Evolutionary conservation across 1,140 invertebrate genomes (phyloP), one percentile per base, ranked within the genome.

Genomic region (Brachionus plicatilis): DNA sequence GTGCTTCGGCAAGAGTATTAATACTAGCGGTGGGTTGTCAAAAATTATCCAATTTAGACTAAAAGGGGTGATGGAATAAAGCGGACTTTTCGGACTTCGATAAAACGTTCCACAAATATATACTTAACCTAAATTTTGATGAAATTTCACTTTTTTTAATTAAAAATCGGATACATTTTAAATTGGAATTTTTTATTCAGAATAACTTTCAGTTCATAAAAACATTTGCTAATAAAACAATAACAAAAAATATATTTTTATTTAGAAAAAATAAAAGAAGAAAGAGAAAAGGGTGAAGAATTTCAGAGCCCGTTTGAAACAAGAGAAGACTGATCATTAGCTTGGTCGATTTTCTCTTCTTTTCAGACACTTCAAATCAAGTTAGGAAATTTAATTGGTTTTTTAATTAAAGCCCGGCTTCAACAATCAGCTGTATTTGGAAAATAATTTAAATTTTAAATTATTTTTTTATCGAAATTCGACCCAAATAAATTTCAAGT

Each of bases 151-250:
- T 33, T 68, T 68, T 68, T 68, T 33, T 68, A 68, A 68, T 68
- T 68, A 60, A 41, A 68, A 68, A 68, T 68, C 33, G 29, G 66
- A 68, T 68, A 68, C 66, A 68, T 68, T 68, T 68, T 68, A 68
- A 68, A 60, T 60, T 68, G 66, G 66, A 68, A 65, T 65, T 37
- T 68, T 68, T 68, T 68, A 33, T 68, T 33, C 66, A 68, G 33
- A 68, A 14, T n/a, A 2, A 68, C n/a, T 68, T 68, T 68, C 27
- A 68, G 66, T 68, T 68, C 66, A 68, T 41, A 29, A 68, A 68
- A 68, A 68, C 66, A 68, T 68, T 68, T 68, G 29, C 66, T 68
- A 29, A 41, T 33, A 68, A n/a, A 68, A 68, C 66, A 68, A 68
- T n/a, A 68, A 33, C 33, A 33, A 33, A 68, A 56, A 37, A 7